Base-by-base conservation (phyloP, 2,888 invertebrate genomes). In the Zonitis immaculata region DNA sequence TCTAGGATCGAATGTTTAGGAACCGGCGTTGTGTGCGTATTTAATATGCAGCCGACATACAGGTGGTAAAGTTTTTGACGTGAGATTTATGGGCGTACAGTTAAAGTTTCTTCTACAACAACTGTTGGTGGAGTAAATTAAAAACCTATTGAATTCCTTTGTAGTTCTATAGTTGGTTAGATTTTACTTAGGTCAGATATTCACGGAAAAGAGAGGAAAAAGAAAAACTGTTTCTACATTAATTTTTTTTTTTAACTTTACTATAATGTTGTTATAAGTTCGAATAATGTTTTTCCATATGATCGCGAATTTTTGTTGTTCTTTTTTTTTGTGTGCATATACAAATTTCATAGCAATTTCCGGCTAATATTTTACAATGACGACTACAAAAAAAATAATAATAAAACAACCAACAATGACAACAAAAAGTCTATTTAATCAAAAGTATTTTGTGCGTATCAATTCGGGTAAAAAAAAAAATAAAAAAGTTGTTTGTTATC, bases 31-130 rank as follows among this genome's bases (percentile, higher is more conserved):
- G 43, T 25, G 43, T 4, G 42, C 4, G 18, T 51, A 52, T 50
- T 61, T 61, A 58, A 60, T 57, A 62, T 63, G 61, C 64, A 61
- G 60, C 54, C 59, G 48, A 62, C 64, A 62, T 61, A 61, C 60
- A 60, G 60, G 63, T 60, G 56, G 59, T 58, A 55, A 63, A 63
- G 57, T n/a, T 64, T 63, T 64, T 62, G 58, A 57, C 63, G 58
- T 47, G 57, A 62, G 64, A 64, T 64, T 64, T 63, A 64, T 63
- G 60, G 54, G 51, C 49, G 51, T 48, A 28, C 44, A 56, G 55
- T 50, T 49, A 57, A 61, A 62, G 60, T 60, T 64, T 58, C 54
- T 59, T 62, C 54, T 58, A 49, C 58, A 60, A 62, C 60, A n/a
- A n/a, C n/a, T n/a, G n/a, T n/a, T 58, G 58, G 54, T 59, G 27